Conservation (phyloP, 2,113 vertebrate species). For the Thinocorus orbignyianus region DNA sequence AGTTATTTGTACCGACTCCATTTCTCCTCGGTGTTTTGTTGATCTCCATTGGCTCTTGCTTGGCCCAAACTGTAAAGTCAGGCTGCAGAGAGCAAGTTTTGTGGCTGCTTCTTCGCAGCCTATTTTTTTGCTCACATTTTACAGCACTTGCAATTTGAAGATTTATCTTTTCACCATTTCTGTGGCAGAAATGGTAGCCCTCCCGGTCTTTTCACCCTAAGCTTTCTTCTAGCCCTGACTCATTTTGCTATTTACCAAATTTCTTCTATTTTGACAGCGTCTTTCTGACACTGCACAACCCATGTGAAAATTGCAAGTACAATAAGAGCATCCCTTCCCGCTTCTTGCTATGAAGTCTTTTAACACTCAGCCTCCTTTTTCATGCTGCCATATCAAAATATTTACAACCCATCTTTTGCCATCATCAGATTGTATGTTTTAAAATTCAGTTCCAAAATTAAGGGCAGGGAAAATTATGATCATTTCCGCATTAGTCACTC, state of each 20-base stretch:
- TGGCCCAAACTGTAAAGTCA: neutral
- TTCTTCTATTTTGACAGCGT: neutral
- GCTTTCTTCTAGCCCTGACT: neutral
- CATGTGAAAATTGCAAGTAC: neutral
- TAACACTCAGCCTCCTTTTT: conserved; percentile 9
- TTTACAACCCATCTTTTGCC: conserved; percentile 49
- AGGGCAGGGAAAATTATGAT: conserved; percentile 53
- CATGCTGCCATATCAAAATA: conserved; percentile 38
- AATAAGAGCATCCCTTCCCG: neutral
- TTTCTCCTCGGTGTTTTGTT: neutral
- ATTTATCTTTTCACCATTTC: neutral
- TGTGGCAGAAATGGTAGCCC: neutral
- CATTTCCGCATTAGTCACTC: conserved; percentile 53
- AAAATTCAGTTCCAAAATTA: conserved; percentile 44
- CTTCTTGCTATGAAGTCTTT: neutral
- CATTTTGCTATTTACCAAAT: neutral
- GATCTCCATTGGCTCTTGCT: neutral
- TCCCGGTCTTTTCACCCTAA: neutral
- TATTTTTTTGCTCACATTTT: neutral
- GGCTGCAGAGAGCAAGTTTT: neutral
- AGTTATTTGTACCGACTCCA: neutral
- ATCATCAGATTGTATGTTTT: conserved; percentile 41
- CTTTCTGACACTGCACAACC: neutral
- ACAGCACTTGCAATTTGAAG: neutral
- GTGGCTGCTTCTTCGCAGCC: neutral